These are phyloP conservation scores for Thymallus thymallus DNA, from an alignment of 2,113 vertebrate genomes.

Conservation along the genomic window DNA sequence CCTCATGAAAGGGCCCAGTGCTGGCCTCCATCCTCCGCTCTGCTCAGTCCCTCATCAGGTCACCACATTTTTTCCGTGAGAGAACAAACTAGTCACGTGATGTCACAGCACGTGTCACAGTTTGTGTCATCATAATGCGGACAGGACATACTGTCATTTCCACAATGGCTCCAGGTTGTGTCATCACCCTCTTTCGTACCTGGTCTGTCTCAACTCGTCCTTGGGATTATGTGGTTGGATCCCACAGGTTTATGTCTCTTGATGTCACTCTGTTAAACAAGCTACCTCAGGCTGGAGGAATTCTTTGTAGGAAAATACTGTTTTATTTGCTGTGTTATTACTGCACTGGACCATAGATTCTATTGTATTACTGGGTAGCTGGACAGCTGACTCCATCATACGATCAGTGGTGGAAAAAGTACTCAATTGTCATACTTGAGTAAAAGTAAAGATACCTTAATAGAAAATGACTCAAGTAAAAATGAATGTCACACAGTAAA, in stretches of 20 bases:
- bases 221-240: not conserved
- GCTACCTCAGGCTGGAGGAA: too few relatives aligned
- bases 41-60: slow-evolving; percentile 13
- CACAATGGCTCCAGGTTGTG: not conserved
- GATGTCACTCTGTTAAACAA: too few relatives aligned
- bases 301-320: not conserved
- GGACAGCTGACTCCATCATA: not conserved
- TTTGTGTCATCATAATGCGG: slow-evolving; percentile 23
- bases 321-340: not conserved
- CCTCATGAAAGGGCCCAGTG: slow-evolving; percentile 34
- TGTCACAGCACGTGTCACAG: not conserved
- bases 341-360: too few relatives aligned
- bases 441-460: too few relatives aligned
- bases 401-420: too few relatives aligned
- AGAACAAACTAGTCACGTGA: slow-evolving; percentile 13
- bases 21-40: not conserved
- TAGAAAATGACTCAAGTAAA: too few relatives aligned
- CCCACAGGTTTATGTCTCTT: too few relatives aligned
- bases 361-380: not conserved
- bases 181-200: not conserved
- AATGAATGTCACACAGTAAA: too few relatives aligned
- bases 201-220: not conserved
- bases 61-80: slow-evolving; percentile 8
- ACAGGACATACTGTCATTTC: not conserved
- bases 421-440: too few relatives aligned